These are phyloP conservation scores for Tolmerus cingulatus DNA, from an alignment of 2,888 invertebrate species.

Conservation along the genomic window DNA sequence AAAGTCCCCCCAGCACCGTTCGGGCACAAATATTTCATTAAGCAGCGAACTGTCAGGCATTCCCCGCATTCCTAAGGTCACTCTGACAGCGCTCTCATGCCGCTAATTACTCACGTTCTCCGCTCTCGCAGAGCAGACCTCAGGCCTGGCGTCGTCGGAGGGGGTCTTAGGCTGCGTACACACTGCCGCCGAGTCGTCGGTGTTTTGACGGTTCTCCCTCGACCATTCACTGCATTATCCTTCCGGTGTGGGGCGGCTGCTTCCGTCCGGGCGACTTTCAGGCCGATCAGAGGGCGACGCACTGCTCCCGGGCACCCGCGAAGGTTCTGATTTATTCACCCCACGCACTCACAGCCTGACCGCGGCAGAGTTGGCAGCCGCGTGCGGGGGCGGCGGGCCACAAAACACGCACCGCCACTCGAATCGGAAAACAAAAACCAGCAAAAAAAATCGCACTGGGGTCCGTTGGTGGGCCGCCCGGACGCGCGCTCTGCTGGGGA, in stretches of 20 bases:
- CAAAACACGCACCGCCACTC: neutral
- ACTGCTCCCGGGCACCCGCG: neutral
- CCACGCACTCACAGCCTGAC: neutral
- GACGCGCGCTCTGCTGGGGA: neutral
- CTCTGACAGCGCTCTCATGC: neutral
- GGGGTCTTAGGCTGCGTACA: neutral
- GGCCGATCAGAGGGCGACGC: neutral
- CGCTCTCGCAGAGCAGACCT: neutral
- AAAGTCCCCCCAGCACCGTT: neutral
- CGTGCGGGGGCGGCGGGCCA: neutral
- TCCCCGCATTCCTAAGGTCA: neutral
- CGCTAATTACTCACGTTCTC: neutral
- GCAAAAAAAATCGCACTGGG: neutral
- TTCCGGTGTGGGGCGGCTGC: neutral
- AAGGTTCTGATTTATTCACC: neutral
- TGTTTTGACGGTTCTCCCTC: neutral
- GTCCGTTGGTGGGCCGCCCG: neutral
- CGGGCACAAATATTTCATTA: neutral
- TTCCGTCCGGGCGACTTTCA: neutral
- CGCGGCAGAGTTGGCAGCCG: neutral
- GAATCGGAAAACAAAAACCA: too few species aligned
- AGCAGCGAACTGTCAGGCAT: neutral
- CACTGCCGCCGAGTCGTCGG: neutral
- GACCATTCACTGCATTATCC: neutral
- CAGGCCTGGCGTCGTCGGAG: neutral